Percentiles rank a stretch among this genome's conserved stretches.
Conservation (phyloP, 2,888 invertebrate genomes). For the Pachydiplax longipennis region DNA sequence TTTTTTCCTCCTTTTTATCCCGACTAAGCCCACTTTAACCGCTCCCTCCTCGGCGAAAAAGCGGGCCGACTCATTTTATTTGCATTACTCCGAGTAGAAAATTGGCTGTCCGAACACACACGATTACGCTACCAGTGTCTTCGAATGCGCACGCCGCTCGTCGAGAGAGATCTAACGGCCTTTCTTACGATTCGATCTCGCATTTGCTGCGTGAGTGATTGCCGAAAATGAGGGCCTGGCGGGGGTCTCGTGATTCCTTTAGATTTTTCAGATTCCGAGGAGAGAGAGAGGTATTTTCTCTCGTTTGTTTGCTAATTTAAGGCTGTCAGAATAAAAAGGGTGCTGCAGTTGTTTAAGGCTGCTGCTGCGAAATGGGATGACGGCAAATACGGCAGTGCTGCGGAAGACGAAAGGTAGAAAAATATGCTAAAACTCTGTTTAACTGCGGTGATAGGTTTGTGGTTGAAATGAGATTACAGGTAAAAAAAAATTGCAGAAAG, state of each 20-base stretch:
- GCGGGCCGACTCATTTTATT: constrained; percentile 9
- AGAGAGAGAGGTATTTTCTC: neutral
- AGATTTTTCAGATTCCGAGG: too few species aligned
- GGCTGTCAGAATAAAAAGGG: too few species aligned
- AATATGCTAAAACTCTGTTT: too few species aligned
- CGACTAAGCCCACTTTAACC: neutral
- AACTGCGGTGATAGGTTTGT: too few species aligned
- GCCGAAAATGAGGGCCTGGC: neutral
- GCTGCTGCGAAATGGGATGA: too few species aligned
- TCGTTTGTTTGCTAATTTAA: neutral
- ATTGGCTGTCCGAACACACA: constrained; percentile 29
- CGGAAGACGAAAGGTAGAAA: too few species aligned
- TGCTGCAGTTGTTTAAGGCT: too few species aligned
- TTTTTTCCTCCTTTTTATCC: neutral
- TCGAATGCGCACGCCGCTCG: neutral
- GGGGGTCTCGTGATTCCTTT: neutral
- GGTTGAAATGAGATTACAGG: too few species aligned
- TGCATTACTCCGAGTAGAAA: constrained; percentile 29
- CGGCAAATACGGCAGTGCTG: too few species aligned
- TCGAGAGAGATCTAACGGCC: neutral
- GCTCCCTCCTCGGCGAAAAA: neutral
- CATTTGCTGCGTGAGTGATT: neutral
- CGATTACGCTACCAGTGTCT: neutral
- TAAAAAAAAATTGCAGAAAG: too few species aligned
- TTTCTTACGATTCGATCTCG: neutral